Base-by-base conservation (phyloP, 2,113 vertebrate species). In the Lepus timidus region DNA sequence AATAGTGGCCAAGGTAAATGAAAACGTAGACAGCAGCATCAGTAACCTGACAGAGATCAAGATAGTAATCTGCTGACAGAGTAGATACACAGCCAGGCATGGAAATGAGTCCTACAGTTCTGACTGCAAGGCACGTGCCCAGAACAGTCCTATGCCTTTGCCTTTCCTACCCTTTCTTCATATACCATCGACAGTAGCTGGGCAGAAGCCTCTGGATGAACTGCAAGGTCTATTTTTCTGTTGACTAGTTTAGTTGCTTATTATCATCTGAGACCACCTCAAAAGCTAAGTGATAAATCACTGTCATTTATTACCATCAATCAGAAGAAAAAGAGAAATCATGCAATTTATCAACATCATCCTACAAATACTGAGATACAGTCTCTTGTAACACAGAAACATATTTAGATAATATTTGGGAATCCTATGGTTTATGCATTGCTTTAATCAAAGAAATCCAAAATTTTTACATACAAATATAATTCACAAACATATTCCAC, bases 121-220 rank as follows among this genome's bases (percentile, higher is more conserved):
- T 36, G 68, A 88, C 93, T 36, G 19, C 5, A 52, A 6, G 13
- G 52, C 88, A 74, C 13, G 12, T 36, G 29, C 91, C 95, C 70
- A 0, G 76, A 95, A 83, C 68, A 82, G 89, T 94, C 33, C 85
- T 93, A 95, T 83, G 96, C 68, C 84, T 96, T 94, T 81, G 67
- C 31, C 84, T 97, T 93, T 81, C 70, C 31, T 29, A 62, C 80
- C 91, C 79, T 65, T 44, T 96, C 85, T 96, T 98, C 95, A 44
- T 74, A 97, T 96, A 86, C 95, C 95, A 93, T 83, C 95, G 61
- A 88, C 97, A 96, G 97, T 96, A 98, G 96, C 97, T 96, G 97
- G 96, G 96, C 96, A 97, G 89, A 91, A 86, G 97, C 88, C 97
- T 98, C 96, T 93, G 96, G 95, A 95, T 97, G 97, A 96, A 98